phyloP scores from a whole-genome alignment of 92 coral and sea anemone genomes.

The Palythoa heliodiscus region DNA sequence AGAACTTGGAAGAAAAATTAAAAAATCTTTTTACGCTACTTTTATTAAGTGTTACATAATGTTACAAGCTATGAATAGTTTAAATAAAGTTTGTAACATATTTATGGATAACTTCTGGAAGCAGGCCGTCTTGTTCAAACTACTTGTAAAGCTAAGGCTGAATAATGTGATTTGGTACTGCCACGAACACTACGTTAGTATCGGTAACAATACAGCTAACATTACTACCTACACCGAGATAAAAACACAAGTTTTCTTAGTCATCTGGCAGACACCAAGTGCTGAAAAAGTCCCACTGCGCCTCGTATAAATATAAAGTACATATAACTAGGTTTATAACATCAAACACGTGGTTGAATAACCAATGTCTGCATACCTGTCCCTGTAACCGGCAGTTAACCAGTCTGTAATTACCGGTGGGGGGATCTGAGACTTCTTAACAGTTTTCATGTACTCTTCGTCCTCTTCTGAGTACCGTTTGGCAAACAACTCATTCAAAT shows the following conservation, averaged over 20 bases:
- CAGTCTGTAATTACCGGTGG: conserved; percentile 93
- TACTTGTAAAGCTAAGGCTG: too few relatives aligned
- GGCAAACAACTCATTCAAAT: conserved; percentile 85
- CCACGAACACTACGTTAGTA: too few relatives aligned
- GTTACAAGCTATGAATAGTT: too few relatives aligned
- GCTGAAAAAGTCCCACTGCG: not conserved
- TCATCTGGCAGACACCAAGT: not conserved
- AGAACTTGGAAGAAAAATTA: too few relatives aligned
- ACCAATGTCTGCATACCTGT: conserved; percentile 41
- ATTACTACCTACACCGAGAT: not conserved
- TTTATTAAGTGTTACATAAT: too few relatives aligned
- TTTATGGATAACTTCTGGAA: too few relatives aligned
- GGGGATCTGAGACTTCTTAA: conserved; percentile 63
- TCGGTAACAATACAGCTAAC: too few relatives aligned
- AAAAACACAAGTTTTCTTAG: not conserved
- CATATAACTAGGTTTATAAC: not conserved
- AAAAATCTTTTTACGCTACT: too few relatives aligned
- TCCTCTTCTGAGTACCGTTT: conserved; percentile 91
- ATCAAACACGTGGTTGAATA: conserved; percentile 11
- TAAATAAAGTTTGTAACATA: too few relatives aligned
- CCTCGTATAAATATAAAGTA: not conserved
- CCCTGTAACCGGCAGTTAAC: conserved; percentile 69
- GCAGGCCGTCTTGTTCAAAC: too few relatives aligned
- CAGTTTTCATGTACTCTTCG: conserved; percentile 82
- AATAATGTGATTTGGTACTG: too few relatives aligned